Base-by-base conservation (phyloP, 2,888 invertebrate species). In the Eupithecia centaureata region DNA sequence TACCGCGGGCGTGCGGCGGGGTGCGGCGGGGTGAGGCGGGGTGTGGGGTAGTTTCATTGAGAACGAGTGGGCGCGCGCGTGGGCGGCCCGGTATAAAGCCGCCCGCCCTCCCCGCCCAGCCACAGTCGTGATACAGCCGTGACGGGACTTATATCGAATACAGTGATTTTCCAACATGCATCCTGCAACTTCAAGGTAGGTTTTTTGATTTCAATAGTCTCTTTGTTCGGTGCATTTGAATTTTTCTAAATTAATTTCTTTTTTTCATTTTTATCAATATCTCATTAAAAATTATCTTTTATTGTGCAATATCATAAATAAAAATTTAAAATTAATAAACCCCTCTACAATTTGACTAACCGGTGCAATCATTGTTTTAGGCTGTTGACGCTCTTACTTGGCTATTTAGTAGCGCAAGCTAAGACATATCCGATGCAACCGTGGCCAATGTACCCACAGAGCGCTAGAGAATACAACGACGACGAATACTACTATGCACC, bases 41-140 rank as follows among this genome's bases (percentile, higher is more conserved):
- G 80, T 79, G 63, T 57, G 84, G 83, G 80, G 80, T 79, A 76
- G 86, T 91, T 95, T 95, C 95, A 95, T 95, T 95, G 94, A 95
- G 94, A 94, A 94, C 94, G 95, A 94, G 95, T 95, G 94, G 95
- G 95, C 94, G 94, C 89, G 86, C 76, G 89, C 91, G 92, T 91
- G 90, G 91, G 92, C 91, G 92, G 79, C 79, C 86, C 89, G 84
- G 89, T 92, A 91, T 91, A 91, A 87, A 90, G 88, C 82, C 78
- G 77, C 79, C 82, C 80, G 79, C 80, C 81, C 86, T 79, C 73
- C 84, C 86, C 83, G 82, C 86, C 87, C 79, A 80, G 85, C 86
- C 76, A 78, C 87, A 92, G 91, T 91, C 87, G 86, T 88, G 88
- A 78, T 82, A 83, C 73, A 80, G 81, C 80, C 84, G 83, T 77